Evolutionary conservation across 1,140 invertebrate genomes (phyloP), one percentile per base, ranked within the genome.

Genomic region (Elymnias hypermnestra): DNA sequence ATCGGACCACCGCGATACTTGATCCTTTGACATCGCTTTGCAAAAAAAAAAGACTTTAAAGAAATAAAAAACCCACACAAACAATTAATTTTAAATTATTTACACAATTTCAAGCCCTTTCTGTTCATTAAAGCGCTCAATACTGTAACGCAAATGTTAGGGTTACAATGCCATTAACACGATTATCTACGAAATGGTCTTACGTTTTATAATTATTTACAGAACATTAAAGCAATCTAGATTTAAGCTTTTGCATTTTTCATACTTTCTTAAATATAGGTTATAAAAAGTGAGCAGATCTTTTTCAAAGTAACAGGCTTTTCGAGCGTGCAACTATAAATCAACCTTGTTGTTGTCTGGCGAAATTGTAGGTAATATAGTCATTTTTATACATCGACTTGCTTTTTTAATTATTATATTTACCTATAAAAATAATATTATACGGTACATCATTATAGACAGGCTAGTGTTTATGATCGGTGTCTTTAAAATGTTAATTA

Each of bases 1-100:
- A 52, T 35, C 57, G 46, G 63, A 66, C 59, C 72, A 61, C 66
- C 48, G 56, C 57, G 63, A 53, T 63, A 66, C 65, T 57, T 36
- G 51, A 53, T 57, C 54, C 57, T 53, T 63, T 63, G 63, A 63
- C 53, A 63, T 63, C 21, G 23, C 17, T 29, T 38, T 41, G 31
- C 31, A 41, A 41, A 48, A 48, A 48, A 36, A 29, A 28, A 47
- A 33, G 10, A n/a, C n/a, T n/a, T n/a, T n/a, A n/a, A 33, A 14
- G 17, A 36, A 15, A 21, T 3, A 1, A 21, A 36, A 18, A 15
- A 36, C 15, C 22, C 15, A 48, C 39, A 48, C 18, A 19, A 31
- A 33, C 19, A 36, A 22, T 28, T 46, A 4, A n/a, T n/a, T n/a
- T n/a, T n/a, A n/a, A n/a, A n/a, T n/a, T n/a, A n/a, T n/a, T n/a